Evolutionary conservation across 2,113 vertebrate species (phyloP).

Genomic region (Melierax canorus): DNA sequence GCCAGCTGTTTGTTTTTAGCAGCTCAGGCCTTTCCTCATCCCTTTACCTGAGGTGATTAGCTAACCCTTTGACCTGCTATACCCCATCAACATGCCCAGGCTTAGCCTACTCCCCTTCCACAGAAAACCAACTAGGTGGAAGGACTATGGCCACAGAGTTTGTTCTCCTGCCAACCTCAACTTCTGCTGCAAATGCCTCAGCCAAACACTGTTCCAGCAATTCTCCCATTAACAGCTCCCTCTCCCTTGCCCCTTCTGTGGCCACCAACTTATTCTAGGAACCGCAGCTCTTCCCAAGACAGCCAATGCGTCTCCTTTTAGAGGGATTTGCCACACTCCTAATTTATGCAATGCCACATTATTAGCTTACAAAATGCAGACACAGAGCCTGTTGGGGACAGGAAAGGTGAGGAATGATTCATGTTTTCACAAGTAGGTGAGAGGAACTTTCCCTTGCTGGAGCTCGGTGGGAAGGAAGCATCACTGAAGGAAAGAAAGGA

Average conservation of each 20-base stretch:
- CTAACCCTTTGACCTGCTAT: slow-evolving; percentile 34
- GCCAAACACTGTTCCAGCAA: not conserved
- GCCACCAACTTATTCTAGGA: not conserved
- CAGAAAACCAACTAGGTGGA: not conserved
- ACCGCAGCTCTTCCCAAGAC: not conserved
- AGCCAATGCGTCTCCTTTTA: not conserved
- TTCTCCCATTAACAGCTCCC: not conserved
- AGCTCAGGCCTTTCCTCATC: not conserved
- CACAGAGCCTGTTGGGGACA: slow-evolving; percentile 50
- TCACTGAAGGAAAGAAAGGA: not conserved
- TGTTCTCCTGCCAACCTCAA: not conserved
- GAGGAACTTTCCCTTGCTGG: slow-evolving; percentile 27
- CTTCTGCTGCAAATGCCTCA: not conserved
- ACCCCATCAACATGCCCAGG: not conserved
- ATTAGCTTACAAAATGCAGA: slow-evolving; percentile 52
- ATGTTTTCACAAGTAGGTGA: slow-evolving; percentile 43
- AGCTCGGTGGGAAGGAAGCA: not conserved
- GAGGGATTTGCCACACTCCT: slow-evolving; percentile 27
- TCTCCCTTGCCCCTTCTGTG: not conserved
- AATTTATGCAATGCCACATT: slow-evolving; percentile 58
- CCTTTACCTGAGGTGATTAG: not conserved
- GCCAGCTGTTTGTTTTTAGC: not conserved
- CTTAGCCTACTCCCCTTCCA: not conserved
- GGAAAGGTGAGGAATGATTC: slow-evolving; percentile 64
- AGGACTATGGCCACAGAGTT: not conserved